A percentile compares a stretch with the other conserved stretches of the same genome.
Conservation (phyloP, 1,140 invertebrate genomes). For the Calycopis cecrops region DNA sequence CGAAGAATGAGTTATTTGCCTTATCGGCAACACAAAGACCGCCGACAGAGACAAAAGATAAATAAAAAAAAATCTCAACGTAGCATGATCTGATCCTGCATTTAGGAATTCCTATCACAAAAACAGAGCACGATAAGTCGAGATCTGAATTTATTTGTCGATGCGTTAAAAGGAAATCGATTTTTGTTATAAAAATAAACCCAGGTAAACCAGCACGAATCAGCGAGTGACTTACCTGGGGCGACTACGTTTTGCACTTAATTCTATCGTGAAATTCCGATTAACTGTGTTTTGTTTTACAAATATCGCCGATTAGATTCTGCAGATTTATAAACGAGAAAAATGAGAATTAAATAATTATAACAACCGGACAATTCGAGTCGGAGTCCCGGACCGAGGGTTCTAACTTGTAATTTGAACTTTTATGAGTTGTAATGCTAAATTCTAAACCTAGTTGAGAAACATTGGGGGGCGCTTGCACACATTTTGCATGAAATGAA, state of each 20-base stretch:
- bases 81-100: constrained; percentile 6
- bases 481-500: no score
- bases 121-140: constrained; percentile 2
- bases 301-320: not conserved
- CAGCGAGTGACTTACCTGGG: constrained; percentile 15
- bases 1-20: no score
- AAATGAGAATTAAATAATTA: no score
- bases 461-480: no score
- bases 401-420: no score
- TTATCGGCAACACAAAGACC: not conserved
- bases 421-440: no score
- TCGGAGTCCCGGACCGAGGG: no score
- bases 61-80: not conserved
- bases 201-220: constrained; percentile 19
- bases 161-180: constrained; percentile 14
- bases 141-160: constrained; percentile 2
- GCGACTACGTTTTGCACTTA: constrained; percentile 26
- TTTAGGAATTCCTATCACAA: constrained; percentile 11
- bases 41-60: constrained; percentile 1
- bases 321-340: not conserved
- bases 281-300: constrained; percentile 14
- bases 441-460: no score
- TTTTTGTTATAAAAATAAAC: constrained; percentile 28
- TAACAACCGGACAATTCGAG: no score
- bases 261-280: constrained; percentile 21